phyloP scores from a whole-genome alignment of 2,888 invertebrate species.

The Drosophila tripunctata region DNA sequence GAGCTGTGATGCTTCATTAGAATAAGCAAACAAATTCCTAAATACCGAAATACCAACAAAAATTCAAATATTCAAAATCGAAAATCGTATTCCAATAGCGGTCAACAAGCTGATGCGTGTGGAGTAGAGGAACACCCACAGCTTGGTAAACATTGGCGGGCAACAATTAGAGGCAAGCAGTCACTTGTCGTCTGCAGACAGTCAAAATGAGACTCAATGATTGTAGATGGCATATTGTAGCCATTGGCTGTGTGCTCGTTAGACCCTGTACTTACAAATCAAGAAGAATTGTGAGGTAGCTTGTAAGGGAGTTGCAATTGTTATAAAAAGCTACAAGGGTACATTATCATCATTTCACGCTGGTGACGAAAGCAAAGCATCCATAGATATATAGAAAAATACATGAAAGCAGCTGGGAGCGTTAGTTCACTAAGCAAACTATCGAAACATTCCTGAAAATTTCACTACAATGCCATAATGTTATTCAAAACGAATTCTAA shows the following conservation, averaged over 20 bases:
- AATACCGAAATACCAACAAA: constrained; percentile 4
- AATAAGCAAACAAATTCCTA: constrained; percentile 59
- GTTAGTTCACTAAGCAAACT: too few species aligned
- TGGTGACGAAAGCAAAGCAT: too few species aligned
- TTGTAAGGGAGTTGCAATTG: too few species aligned
- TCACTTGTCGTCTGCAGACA: constrained; percentile 54
- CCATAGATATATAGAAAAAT: too few species aligned
- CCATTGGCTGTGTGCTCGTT: constrained; percentile 15
- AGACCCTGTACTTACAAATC: not conserved
- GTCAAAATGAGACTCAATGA: not conserved
- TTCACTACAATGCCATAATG: too few species aligned
- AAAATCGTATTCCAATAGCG: constrained; percentile 55
- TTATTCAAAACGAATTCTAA: too few species aligned
- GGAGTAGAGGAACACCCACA: constrained; percentile 66
- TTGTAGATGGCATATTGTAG: constrained; percentile 16
- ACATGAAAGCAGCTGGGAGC: too few species aligned
- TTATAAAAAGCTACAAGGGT: too few species aligned
- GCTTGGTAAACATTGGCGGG: constrained; percentile 69
- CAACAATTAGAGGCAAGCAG: constrained; percentile 70
- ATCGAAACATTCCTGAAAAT: too few species aligned
- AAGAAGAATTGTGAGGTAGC: too few species aligned
- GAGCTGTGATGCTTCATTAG: constrained; percentile 56
- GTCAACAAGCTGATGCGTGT: constrained; percentile 60
- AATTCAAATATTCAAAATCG: not conserved
- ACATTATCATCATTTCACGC: too few species aligned